These are phyloP conservation scores for Dolichotis patagonum DNA, from an alignment of 2,113 vertebrate genomes.

Conservation along the genomic window DNA sequence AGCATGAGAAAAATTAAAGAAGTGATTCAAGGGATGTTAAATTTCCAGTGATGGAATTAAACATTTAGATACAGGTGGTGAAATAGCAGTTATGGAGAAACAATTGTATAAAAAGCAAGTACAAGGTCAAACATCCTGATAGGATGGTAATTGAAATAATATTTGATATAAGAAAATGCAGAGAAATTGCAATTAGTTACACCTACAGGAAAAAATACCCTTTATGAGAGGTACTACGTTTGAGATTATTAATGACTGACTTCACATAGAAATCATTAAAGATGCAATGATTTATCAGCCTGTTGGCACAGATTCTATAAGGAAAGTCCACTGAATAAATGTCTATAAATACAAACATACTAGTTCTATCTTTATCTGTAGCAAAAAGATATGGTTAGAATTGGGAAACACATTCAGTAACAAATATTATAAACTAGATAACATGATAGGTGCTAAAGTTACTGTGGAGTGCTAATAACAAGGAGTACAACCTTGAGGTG, in stretches of 20 bases:
- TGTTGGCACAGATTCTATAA: neutral
- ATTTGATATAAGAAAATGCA: neutral
- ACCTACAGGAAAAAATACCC: neutral
- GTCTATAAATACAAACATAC: neutral
- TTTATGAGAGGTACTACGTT: neutral
- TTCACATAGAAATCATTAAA: neutral
- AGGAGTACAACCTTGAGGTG: neutral
- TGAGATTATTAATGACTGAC: constrained; percentile 7
- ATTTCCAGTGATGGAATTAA: neutral
- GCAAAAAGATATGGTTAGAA: neutral
- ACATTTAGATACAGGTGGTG: neutral
- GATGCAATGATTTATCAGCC: neutral
- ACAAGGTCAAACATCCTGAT: neutral
- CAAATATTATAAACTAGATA: neutral
- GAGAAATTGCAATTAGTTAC: neutral
- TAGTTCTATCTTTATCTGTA: neutral
- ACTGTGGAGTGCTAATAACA: neutral
- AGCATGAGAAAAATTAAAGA: neutral
- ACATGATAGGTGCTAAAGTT: neutral
- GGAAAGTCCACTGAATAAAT: neutral
- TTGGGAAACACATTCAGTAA: neutral
- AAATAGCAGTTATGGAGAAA: neutral
- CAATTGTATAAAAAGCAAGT: neutral
- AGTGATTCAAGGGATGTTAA: neutral
- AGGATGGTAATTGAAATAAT: neutral